Evolutionary conservation across 2,797 vertebrate genomes (phyloP), one percentile per base, ranked within the genome.

Genomic region (Carapus acus): DNA sequence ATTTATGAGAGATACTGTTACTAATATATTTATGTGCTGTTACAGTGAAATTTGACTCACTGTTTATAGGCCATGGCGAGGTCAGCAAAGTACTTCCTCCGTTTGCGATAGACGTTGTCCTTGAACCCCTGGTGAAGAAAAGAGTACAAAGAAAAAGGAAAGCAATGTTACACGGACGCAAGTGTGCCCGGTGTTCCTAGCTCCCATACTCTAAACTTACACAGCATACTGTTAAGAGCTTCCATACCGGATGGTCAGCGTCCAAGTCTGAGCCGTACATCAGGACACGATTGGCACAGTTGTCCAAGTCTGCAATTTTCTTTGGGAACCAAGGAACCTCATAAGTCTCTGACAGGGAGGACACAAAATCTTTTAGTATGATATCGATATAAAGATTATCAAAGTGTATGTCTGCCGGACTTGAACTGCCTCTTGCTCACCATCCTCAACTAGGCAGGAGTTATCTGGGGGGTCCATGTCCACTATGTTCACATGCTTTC

Each of bases 301-400:
- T 92, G 86, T 99, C 94, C 86, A 98, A 83, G 78, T 98, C 96
- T n/a, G 94, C 91, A 67, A 98, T 94, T 87, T 93, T 97, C 86
- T 90, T 95, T 0, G 96, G 96, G 78, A 98, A 98, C 96, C 96
- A 98, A 31, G 93, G 94, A 36, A 91, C 74, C 14, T 80, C 85
- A 58, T 91, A 91, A 87, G 91, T 89, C 66, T 87, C 94, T 96
- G 76, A 54, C 46, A 71, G 78, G 68, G 9, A n/a, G 9, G 20
- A 29, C 19, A 54, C 16, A 23, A 9, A 54, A 11, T 18, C 15
- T 43, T 16, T 8, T 20, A 41, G 9, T 22, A 16, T 36, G 20
- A n/a, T n/a, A n/a, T n/a, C n/a, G n/a, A n/a, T n/a, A n/a, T n/a
- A n/a, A n/a, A n/a, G n/a, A n/a, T 37, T 2, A n/a, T 5, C 18